Base-by-base conservation (phyloP, 2,113 vertebrate genomes). In the Catharus minimus region DNA sequence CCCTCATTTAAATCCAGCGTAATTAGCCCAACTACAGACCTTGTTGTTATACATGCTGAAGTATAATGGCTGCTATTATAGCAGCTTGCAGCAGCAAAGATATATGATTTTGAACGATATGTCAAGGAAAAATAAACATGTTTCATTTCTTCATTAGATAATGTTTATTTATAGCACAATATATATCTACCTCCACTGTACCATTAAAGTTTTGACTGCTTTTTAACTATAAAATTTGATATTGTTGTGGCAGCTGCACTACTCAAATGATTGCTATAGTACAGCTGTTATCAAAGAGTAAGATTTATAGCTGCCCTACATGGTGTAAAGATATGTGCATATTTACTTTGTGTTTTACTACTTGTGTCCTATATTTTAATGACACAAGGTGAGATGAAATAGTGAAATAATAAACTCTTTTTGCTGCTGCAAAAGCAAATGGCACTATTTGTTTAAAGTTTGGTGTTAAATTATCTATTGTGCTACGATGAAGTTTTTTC, bases 191-290 rank as follows among this genome's bases (percentile, higher is more conserved):
- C 95, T 98, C 96, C 94, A 96, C 97, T 97, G 92, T 96, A 97
- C 94, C 97, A 97, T 97, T 97, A 95, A 97, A 96, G 96, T 97
- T 98, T 97, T 98, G 95, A 97, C 97, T 97, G 97, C 95, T 97
- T 98, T 98, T 97, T 98, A 97, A 97, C 97, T 97, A 97, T 97
- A 97, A 98, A 98, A 98, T 96, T 96, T 97, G 96, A 98, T 97
- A 97, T 97, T 97, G 96, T 97, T 97, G 97, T 97, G 97, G 97
- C 98, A 98, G 98, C 97, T 97, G 97, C 95, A 92, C 92, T 95
- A 81, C 96, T 96, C 94, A 95, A 96, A 97, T 97, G 97, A 97
- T 97, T 96, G 96, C 96, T 96, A 23, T 89, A 83, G 95, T 97
- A 96, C 97, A 98, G 97, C 97, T 98, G 97, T 97, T 97, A 97